Base-by-base conservation (phyloP, 2,888 invertebrate genomes). In the Camptogramma bilineatum region DNA sequence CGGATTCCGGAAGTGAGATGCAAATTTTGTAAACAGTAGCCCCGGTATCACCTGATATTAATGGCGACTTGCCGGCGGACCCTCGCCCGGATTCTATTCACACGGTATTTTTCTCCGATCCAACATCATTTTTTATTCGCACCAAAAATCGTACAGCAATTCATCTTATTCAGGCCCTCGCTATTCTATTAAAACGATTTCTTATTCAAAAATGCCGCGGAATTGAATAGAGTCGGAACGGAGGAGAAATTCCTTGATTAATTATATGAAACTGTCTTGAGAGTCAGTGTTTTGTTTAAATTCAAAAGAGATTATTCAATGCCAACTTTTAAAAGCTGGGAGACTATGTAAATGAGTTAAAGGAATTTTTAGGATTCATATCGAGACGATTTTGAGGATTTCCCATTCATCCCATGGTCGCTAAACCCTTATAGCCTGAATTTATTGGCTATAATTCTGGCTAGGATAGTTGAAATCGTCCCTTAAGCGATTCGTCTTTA, bases 131-230 rank as follows among this genome's bases (percentile, higher is more conserved):
- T 80, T 81, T 82, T 77, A 80, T 73, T 75, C 73, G 73, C 69
- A 77, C 78, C 77, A 75, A 79, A 80, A 77, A 78, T 81, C 78
- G 70, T 44, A 68, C 75, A 61, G 60, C 75, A 80, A 80, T 82
- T 82, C 74, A 82, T 82, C 82, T 82, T 82, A 79, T 80, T 81
- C 82, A 80, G 71, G 69, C 54, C 13, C 63, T 55, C 54, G 68
- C 69, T 66, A 83, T 85, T 86, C 82, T 83, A 82, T 85, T 85
- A 85, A 83, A 86, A 80, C 79, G 84, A 81, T 82, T 85, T 77
- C 77, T 78, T 77, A 84, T 86, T 87, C 84, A 86, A 84, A 86
- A 86, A 83, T 77, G 76, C 75, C 73, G 73, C 71, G 73, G 77
- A 82, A 85, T 84, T 87, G 79, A 88, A 88, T 86, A 76, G 79